Conservation (phyloP, 2,113 vertebrate genomes). For the Spheniscus mendiculus region DNA sequence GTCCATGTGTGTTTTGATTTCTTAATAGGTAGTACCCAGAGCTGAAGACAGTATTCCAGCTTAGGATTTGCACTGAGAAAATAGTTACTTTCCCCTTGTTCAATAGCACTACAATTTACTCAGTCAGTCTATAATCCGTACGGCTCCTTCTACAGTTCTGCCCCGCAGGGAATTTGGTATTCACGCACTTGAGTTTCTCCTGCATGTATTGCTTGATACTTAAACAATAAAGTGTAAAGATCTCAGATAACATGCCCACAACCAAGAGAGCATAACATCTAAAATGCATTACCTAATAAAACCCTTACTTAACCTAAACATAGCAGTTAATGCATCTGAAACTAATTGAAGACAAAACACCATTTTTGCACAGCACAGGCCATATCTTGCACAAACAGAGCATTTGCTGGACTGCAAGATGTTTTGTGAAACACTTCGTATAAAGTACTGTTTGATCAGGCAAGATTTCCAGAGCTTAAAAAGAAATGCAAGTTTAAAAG, state of each 20-base stretch:
- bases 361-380: background rate
- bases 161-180: accelerated
- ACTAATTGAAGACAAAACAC: background rate
- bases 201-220: background rate
- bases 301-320: background rate
- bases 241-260: background rate
- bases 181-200: background rate
- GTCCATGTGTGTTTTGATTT: background rate
- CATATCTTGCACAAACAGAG: background rate
- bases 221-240: background rate
- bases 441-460: background rate
- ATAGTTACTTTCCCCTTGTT: background rate
- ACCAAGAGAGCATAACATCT: background rate
- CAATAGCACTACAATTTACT: background rate
- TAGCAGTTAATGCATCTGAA: background rate
- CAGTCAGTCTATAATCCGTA: background rate
- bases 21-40: background rate
- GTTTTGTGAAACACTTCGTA: background rate
- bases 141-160: background rate
- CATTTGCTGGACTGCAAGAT: background rate
- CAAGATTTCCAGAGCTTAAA: background rate
- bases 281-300: background rate
- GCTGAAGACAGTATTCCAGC: background rate
- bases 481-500: background rate
- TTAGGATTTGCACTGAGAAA: background rate